Evolutionary conservation across 2,888 invertebrate genomes (phyloP).

Genomic region (Eumerus sabulonum): DNA sequence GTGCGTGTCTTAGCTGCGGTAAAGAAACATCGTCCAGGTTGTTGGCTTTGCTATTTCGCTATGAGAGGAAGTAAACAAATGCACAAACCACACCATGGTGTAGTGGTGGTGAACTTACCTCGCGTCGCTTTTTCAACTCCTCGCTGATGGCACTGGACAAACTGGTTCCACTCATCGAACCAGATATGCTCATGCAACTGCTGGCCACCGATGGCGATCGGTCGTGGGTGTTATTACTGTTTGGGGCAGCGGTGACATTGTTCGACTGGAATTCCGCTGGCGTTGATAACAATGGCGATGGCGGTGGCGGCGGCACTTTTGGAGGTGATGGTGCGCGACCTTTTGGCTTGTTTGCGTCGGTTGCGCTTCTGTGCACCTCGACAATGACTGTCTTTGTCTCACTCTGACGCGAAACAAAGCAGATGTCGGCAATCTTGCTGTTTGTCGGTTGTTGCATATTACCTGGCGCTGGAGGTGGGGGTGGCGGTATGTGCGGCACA

Average conservation of each 20-base stretch:
- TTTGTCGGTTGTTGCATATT: constrained; percentile 50
- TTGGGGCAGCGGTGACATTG: constrained; percentile 18
- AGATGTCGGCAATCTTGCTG: constrained; percentile 78
- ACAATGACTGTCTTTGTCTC: constrained; percentile 86
- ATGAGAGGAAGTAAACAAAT: constrained; percentile 4
- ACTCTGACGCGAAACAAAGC: constrained; percentile 78
- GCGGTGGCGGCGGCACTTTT: constrained; percentile 71
- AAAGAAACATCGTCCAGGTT: constrained; percentile 52
- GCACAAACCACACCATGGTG: constrained; percentile 22
- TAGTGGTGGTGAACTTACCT: constrained; percentile 78
- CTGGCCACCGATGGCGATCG: constrained; percentile 69
- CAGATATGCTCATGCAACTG: constrained; percentile 64
- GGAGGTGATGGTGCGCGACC: constrained; percentile 75
- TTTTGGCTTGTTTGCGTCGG: constrained; percentile 59
- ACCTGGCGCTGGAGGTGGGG: constrained; percentile 50
- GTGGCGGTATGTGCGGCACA: constrained; percentile 68
- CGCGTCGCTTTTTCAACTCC: constrained; percentile 84
- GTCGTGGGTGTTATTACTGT: constrained; percentile 38
- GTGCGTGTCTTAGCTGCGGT: constrained; percentile 57
- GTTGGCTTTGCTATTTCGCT: constrained; percentile 54
- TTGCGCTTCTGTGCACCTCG: constrained; percentile 84
- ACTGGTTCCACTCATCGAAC: constrained; percentile 76
- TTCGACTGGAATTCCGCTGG: constrained; percentile 39
- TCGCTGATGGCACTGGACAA: constrained; percentile 85
- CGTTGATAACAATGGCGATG: constrained; percentile 30